phyloP scores from a whole-genome alignment of 2,797 vertebrate species.

The Sparus aurata region DNA sequence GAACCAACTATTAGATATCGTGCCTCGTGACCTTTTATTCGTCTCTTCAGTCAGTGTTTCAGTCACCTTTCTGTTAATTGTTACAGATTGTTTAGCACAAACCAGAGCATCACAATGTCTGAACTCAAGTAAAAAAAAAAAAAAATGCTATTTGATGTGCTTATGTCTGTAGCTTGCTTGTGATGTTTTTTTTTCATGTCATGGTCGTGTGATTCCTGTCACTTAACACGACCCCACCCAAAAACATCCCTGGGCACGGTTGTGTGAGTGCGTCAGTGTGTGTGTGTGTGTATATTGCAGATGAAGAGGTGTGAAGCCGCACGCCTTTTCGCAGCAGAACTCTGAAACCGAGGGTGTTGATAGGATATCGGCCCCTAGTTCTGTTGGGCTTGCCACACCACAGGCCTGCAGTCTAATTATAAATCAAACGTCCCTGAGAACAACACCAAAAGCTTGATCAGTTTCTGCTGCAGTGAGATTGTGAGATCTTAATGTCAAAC shows the following conservation, averaged over 20 bases:
- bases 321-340: conserved; percentile 48
- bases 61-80: background rate
- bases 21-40: background rate
- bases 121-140: background rate
- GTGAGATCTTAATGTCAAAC: background rate
- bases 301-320: conserved; percentile 79
- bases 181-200: conserved; percentile 5
- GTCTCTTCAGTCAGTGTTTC: background rate
- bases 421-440: conserved; percentile 11
- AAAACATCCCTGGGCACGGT: conserved; percentile 21
- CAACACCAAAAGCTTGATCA: background rate
- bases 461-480: background rate
- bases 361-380: conserved; percentile 11
- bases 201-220: conserved; percentile 63
- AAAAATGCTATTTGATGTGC: background rate
- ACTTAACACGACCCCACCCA: conserved; percentile 74
- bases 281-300: conserved; percentile 41
- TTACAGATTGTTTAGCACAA: background rate
- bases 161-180: conserved; percentile 30
- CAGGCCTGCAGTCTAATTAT: conserved; percentile 45
- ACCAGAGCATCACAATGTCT: background rate
- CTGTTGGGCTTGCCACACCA: conserved; percentile 26
- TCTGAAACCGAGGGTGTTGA: conserved; percentile 44
- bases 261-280: conserved; percentile 25
- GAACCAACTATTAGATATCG: background rate